Conservation (phyloP, 2,888 invertebrate species). For the Temnothorax unifasciatus region DNA sequence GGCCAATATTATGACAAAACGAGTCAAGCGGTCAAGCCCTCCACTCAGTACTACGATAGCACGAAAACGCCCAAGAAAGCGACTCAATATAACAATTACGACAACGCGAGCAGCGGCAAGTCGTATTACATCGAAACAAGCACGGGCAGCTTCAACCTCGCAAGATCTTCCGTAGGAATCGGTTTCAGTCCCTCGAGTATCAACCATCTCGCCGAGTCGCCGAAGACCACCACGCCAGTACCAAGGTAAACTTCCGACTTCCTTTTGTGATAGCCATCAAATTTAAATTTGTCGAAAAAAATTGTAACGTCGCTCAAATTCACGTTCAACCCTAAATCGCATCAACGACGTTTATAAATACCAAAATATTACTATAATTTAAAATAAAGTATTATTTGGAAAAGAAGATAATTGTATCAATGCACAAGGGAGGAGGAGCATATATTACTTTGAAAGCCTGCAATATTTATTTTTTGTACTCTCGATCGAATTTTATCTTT, state of each 20-base stretch:
- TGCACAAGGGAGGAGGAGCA: neutral
- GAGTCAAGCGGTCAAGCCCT: constrained; percentile 70
- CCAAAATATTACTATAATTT: neutral
- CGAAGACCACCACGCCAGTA: constrained; percentile 82
- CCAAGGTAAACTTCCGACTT: constrained; percentile 77
- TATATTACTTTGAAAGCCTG: neutral
- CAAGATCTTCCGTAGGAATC: constrained; percentile 80
- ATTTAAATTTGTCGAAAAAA: neutral
- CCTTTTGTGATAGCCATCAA: neutral
- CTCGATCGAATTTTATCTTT: neutral
- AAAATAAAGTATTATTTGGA: neutral
- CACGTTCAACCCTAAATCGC: neutral
- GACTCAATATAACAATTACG: constrained; percentile 80
- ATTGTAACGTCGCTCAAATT: neutral
- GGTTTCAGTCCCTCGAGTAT: constrained; percentile 85
- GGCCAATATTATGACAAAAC: constrained; percentile 79
- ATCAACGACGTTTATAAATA: neutral
- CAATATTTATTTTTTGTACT: neutral
- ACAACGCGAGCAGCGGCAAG: constrained; percentile 77
- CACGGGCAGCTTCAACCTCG: constrained; percentile 80
- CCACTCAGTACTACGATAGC: constrained; percentile 79
- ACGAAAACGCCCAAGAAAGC: constrained; percentile 82
- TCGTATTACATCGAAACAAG: constrained; percentile 80
- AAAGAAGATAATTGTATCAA: neutral
- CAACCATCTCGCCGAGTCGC: constrained; percentile 83